Evolutionary conservation across 92 coral and sea anemone genomes (phyloP).

Genomic region (Epizoanthus rinbou): DNA sequence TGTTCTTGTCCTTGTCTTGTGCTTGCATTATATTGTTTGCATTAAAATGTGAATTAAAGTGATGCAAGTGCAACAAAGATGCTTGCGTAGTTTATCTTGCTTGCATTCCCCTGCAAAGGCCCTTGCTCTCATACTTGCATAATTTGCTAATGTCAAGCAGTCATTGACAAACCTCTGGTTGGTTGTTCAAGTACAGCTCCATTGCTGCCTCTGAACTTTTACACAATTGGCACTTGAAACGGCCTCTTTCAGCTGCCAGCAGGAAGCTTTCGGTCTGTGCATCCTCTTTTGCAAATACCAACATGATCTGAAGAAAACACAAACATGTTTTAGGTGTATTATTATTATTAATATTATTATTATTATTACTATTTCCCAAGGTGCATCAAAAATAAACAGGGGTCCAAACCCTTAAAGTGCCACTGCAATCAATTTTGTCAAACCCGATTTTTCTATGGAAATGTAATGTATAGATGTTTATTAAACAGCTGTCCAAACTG

Average conservation of each 20-base stretch:
- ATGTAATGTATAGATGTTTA: too few relatives aligned
- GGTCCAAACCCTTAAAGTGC: too few relatives aligned
- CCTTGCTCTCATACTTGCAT: neutral
- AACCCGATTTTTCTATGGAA: too few relatives aligned
- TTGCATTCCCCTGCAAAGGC: neutral
- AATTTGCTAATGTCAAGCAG: neutral
- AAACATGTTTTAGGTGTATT: neutral
- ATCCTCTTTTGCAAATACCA: constrained; percentile 98
- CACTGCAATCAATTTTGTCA: too few relatives aligned
- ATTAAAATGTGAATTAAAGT: neutral
- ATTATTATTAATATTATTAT: too few relatives aligned
- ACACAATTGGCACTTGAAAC: constrained; percentile 74
- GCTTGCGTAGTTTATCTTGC: too few relatives aligned
- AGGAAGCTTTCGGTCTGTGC: constrained; percentile 92
- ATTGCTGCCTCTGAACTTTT: constrained; percentile 91
- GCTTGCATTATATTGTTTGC: too few relatives aligned
- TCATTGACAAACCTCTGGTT: constrained; percentile 80
- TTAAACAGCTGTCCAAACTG: too few relatives aligned
- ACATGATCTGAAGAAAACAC: constrained; percentile 71
- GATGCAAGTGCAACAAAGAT: too few relatives aligned
- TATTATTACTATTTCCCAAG: neutral
- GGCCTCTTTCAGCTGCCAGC: constrained; percentile 88
- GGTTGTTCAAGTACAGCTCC: constrained; percentile 82
- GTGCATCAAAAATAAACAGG: neutral
- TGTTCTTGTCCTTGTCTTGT: too few relatives aligned